phyloP scores from a whole-genome alignment of 2,797 vertebrate species.

The Hylomyscus alleni region DNA sequence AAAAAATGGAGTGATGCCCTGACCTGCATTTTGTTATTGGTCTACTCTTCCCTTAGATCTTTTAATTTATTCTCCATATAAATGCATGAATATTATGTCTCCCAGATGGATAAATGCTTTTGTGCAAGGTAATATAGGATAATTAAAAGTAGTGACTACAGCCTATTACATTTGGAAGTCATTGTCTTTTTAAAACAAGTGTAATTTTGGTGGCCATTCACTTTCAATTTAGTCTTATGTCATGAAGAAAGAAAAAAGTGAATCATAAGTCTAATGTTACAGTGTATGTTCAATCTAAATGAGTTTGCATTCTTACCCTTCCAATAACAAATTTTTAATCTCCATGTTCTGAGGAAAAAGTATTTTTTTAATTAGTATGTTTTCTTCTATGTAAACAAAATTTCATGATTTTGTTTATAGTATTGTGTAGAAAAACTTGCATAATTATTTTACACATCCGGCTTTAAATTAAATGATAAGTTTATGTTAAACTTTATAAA shows the following conservation, averaged over 20 bases:
- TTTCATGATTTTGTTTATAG: neutral
- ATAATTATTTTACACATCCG: neutral
- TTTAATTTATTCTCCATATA: neutral
- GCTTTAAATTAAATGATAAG: conserved; percentile 7
- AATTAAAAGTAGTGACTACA: neutral
- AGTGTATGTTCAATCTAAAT: neutral
- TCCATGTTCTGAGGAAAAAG: neutral
- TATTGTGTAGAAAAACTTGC: neutral
- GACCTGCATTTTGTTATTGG: neutral
- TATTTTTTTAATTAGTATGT: neutral
- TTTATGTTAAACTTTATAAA: neutral
- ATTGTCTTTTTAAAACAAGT: neutral
- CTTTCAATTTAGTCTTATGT: neutral
- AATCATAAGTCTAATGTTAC: neutral
- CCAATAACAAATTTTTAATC: neutral
- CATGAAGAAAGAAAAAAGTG: neutral
- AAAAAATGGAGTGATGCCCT: neutral
- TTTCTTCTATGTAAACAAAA: conserved; percentile 29
- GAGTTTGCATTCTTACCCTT: neutral
- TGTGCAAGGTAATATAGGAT: neutral
- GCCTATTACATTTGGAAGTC: neutral
- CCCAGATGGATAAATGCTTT: neutral
- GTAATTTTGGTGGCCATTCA: neutral
- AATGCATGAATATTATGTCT: neutral
- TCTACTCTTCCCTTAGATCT: neutral